Evolutionary conservation across 1,140 invertebrate species (phyloP), one percentile per base, ranked within the genome.

Genomic region (Trinorchestia longiramus): DNA sequence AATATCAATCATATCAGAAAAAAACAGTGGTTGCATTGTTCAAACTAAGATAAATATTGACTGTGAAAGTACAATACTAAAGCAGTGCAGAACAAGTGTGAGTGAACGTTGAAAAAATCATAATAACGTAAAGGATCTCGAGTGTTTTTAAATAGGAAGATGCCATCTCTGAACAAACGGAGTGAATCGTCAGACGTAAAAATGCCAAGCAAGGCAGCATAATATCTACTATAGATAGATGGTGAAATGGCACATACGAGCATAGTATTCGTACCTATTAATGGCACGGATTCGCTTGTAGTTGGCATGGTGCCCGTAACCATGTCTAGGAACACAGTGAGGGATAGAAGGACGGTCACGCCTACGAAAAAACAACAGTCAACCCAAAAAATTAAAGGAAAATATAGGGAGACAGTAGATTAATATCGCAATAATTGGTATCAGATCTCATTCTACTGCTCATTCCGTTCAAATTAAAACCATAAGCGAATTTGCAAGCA

Each of bases 221-320:
- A 77, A 41, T 77, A 91, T 95, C 53, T 92, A 96, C 96, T 96
- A 96, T 96, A 96, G 96, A 96, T 96, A 96, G 96, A 96, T 96
- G 96, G 96, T 96, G 96, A 96, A 96, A 96, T 96, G 96, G 96
- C 96, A 96, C 96, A 96, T 47, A 44, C 92, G 95, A 95, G 95
- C 96, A 96, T 95, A 91, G 96, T 96, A 45, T 96, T 95, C 96
- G 96, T 99, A 99, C 98, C 98, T 99, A 99, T 98, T 98, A 99
- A 98, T 98, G 98, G 98, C 98, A 99, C 98, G 95, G 98, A 98
- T 97, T 98, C 98, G 91, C 98, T 98, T 43, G 98, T 98, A 88
- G 98, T 98, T 95, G 98, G 98, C 97, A 98, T 98, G 96, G 98
- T 97, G 98, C 98, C 97, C 92, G 97, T 98, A 96, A 98, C 97